Percentiles rank a stretch among this genome's conserved stretches.
phyloP scores from a whole-genome alignment of 2,888 invertebrate species.

The Microplitis deprimator region DNA sequence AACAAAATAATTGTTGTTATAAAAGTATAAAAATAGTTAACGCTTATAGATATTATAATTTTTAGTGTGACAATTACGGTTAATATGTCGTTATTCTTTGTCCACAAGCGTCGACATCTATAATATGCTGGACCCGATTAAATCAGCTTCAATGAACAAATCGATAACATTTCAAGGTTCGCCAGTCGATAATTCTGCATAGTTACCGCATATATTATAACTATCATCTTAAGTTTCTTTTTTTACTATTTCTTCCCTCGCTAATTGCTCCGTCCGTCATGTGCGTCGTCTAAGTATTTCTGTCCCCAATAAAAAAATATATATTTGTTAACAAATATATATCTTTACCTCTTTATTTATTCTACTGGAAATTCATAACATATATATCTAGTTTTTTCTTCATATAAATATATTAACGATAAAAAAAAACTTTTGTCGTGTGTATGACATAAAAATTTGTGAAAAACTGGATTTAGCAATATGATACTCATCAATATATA shows the following conservation, averaged over 20 bases:
- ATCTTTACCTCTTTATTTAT: not conserved
- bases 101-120: constrained; percentile 53
- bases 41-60: not conserved
- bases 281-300: not conserved
- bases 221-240: constrained; percentile 4
- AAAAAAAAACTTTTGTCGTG: not conserved
- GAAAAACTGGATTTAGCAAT: not conserved
- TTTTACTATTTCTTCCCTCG: not conserved
- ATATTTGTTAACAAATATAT: not conserved
- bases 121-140: constrained; percentile 58
- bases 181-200: constrained; percentile 50
- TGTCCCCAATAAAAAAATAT: not conserved
- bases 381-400: not conserved
- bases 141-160: constrained; percentile 65
- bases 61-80: not conserved
- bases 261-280: no score
- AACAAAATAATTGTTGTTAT: no score
- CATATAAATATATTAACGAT: not conserved
- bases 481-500: constrained; percentile 1
- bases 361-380: not conserved
- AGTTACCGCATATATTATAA: constrained; percentile 34
- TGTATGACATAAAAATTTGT: constrained; percentile 3
- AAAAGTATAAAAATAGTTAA: no score
- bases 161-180: constrained; percentile 65
- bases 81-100: constrained; percentile 49